These are phyloP conservation scores for Poicephalus gulielmi DNA, from an alignment of 2,113 vertebrate species.

Conservation along the genomic window DNA sequence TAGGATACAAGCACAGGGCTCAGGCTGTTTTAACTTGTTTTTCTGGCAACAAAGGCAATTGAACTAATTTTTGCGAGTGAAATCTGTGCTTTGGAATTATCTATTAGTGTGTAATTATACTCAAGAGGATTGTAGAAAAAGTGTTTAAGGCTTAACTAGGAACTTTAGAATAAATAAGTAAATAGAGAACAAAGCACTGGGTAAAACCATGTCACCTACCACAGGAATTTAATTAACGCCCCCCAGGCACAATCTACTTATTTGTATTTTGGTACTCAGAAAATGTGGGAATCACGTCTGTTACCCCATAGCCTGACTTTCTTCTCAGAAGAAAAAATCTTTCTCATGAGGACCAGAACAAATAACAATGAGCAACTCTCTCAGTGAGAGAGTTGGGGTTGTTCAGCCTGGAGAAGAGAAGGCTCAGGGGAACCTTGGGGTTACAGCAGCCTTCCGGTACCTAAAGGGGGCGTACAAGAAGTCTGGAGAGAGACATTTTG, in stretches of 20 bases:
- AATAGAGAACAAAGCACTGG: neutral
- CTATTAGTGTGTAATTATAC: slow-evolving; percentile 1
- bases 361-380: neutral
- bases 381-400: neutral
- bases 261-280: neutral
- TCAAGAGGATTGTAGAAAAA: neutral
- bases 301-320: neutral
- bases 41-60: neutral
- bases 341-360: neutral
- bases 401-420: neutral
- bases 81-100: neutral
- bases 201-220: neutral
- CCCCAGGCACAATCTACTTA: neutral
- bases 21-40: neutral
- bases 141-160: neutral
- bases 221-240: slow-evolving; percentile 1
- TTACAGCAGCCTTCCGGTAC: neutral
- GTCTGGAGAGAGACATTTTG: neutral
- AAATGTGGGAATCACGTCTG: neutral
- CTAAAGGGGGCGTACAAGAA: neutral
- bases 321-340: neutral
- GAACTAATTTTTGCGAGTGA: slow-evolving; percentile 1
- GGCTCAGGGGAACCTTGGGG: neutral
- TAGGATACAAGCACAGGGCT: neutral
- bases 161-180: slow-evolving; percentile 21